Evolutionary conservation across 2,113 vertebrate species (phyloP).

Genomic region (Hippoglossus stenolepis): DNA sequence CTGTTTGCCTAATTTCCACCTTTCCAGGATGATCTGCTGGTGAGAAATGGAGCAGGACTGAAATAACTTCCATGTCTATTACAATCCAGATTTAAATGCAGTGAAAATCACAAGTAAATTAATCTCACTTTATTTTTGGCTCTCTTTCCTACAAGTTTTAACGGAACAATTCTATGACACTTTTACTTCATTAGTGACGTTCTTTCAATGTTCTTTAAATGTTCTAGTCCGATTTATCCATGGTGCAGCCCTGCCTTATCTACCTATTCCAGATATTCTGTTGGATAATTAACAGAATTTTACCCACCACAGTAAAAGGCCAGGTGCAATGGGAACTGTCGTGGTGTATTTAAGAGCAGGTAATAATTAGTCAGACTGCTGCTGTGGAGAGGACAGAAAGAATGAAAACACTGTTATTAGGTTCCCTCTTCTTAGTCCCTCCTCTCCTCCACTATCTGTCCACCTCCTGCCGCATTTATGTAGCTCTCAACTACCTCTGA

Average conservation of each 20-base stretch:
- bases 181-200: too few relatives aligned
- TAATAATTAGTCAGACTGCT: constrained; percentile 40
- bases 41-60: constrained; percentile 33
- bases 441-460: constrained; percentile 26
- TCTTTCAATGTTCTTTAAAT: too few relatives aligned
- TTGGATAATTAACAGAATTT: constrained; percentile 34
- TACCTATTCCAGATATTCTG: constrained; percentile 17
- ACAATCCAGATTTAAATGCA: not conserved
- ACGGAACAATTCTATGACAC: too few relatives aligned
- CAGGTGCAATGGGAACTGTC: not conserved
- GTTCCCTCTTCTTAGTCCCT: not conserved
- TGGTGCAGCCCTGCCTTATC: not conserved
- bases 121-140: too few relatives aligned
- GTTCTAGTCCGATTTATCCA: not conserved
- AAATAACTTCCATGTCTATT: constrained; percentile 23
- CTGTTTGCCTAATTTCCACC: constrained; percentile 52
- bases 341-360: constrained; percentile 2
- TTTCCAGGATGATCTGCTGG: constrained; percentile 38
- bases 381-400: constrained; percentile 12
- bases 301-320: not conserved
- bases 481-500: constrained; percentile 2
- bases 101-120: too few relatives aligned
- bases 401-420: constrained; percentile 27
- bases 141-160: too few relatives aligned
- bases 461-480: constrained; percentile 11